A percentile compares a stretch with the other conserved stretches of the same genome.
These are phyloP conservation scores for Phaetusa simplex DNA, from an alignment of 2,113 vertebrate genomes.

Conservation along the genomic window DNA sequence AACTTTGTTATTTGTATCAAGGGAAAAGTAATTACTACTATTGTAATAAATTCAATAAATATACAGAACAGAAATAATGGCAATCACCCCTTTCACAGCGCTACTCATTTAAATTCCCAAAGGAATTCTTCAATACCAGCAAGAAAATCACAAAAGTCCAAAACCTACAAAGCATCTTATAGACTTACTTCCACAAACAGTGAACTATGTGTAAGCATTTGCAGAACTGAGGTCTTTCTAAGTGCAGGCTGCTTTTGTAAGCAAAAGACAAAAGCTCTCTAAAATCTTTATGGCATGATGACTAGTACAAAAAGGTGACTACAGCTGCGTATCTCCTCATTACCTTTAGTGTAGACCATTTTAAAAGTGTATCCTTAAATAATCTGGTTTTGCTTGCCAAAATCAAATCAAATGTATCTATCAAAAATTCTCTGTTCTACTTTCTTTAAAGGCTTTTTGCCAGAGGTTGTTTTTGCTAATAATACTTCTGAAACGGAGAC, in stretches of 20 bases:
- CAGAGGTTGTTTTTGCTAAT: conserved; percentile 42
- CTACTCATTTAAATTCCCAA: not conserved
- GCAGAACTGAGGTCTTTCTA: not conserved
- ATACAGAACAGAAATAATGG: conserved; percentile 4
- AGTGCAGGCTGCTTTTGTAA: conserved; percentile 30
- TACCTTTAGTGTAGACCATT: conserved; percentile 14
- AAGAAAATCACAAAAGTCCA: conserved; percentile 20
- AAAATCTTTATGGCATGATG: conserved; percentile 47
- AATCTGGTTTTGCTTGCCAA: conserved; percentile 51
- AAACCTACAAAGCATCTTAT: not conserved
- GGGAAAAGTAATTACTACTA: not conserved
- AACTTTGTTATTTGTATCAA: not conserved
- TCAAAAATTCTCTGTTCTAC: conserved; percentile 49
- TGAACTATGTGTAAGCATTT: not conserved
- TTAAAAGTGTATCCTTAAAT: conserved; percentile 52
- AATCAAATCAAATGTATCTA: conserved; percentile 46
- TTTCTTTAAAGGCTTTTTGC: conserved; percentile 48
- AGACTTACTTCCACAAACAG: not conserved
- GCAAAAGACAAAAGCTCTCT: conserved; percentile 33
- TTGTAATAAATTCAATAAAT: not conserved
- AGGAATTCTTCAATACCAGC: not conserved
- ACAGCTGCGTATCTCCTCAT: conserved; percentile 27
- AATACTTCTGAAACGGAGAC: not conserved
- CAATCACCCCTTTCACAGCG: not conserved
- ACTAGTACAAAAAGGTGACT: conserved; percentile 29